phyloP scores from a whole-genome alignment of 2,797 vertebrate genomes.

The Rhinella marina region DNA sequence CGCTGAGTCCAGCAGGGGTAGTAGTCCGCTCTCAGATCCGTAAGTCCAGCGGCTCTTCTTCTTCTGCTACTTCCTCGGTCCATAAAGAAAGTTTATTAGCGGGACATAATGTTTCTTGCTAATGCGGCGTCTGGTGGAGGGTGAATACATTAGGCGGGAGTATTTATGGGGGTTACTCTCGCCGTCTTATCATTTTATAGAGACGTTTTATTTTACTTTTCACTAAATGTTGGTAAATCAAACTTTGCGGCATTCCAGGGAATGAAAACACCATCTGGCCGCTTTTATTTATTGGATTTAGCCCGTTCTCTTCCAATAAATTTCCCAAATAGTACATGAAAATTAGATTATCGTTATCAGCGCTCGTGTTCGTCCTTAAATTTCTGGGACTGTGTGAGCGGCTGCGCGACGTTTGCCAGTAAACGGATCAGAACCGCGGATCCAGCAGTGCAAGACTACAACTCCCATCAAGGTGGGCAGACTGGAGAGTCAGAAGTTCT shows the following conservation, averaged over 20 bases:
- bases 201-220: slow-evolving; percentile 66
- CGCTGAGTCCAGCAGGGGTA: background rate
- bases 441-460: background rate
- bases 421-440: too few relatives aligned
- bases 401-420: background rate
- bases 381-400: background rate
- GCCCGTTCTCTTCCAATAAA: slow-evolving; percentile 70
- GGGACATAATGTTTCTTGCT: slow-evolving; percentile 66
- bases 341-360: slow-evolving; percentile 68
- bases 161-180: slow-evolving; percentile 65
- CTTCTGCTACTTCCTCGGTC: slow-evolving; percentile 66
- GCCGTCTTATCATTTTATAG: slow-evolving; percentile 69
- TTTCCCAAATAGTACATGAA: slow-evolving; percentile 72
- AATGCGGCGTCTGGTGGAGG: slow-evolving; percentile 62
- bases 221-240: slow-evolving; percentile 65
- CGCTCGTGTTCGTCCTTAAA: slow-evolving; percentile 64
- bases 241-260: slow-evolving; percentile 58
- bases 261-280: slow-evolving; percentile 68
- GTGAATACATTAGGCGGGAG: slow-evolving; percentile 66
- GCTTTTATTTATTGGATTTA: slow-evolving; percentile 72
- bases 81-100: slow-evolving; percentile 68
- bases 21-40: slow-evolving; percentile 16
- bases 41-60: slow-evolving; percentile 64
- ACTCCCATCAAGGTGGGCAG: background rate
- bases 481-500: too few relatives aligned